These are phyloP conservation scores for Sinohyriopsis cumingii DNA, from an alignment of 2,888 invertebrate species.

Conservation along the genomic window DNA sequence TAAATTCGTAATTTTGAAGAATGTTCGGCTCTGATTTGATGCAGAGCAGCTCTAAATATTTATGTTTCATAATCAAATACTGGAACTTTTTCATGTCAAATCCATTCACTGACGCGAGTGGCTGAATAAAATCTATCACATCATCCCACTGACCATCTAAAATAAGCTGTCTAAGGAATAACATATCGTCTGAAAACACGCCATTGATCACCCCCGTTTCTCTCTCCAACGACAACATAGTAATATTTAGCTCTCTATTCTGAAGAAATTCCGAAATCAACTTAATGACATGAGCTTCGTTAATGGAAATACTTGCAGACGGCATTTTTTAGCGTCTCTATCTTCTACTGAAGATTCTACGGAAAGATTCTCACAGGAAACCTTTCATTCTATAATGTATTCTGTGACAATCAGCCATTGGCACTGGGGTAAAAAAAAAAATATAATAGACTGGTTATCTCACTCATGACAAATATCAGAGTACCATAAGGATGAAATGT, in stretches of 20 bases:
- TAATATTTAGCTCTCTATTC: conserved; percentile 92
- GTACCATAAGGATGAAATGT: too few relatives aligned
- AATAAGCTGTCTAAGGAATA: conserved; percentile 94
- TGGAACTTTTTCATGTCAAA: conserved; percentile 90
- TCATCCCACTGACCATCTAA: conserved; percentile 99
- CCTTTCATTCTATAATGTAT: too few relatives aligned
- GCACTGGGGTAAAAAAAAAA: too few relatives aligned
- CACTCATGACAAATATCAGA: too few relatives aligned
- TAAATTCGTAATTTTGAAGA: conserved; percentile 85
- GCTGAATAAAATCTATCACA: conserved; percentile 95
- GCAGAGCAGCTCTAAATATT: conserved; percentile 93
- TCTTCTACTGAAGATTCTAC: too few relatives aligned
- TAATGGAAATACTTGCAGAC: conserved; percentile 59
- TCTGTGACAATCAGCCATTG: too few relatives aligned
- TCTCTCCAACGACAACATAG: conserved; percentile 88
- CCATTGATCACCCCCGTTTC: conserved; percentile 85
- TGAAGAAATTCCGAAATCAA: conserved; percentile 74
- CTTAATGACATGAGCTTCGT: conserved; percentile 76
- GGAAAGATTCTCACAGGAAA: too few relatives aligned
- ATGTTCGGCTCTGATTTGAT: conserved; percentile 85
- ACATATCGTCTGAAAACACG: conserved; percentile 91
- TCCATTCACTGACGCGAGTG: conserved; percentile 81
- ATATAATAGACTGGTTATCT: too few relatives aligned
- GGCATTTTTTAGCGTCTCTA: conserved; percentile 53
- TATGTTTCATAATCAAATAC: conserved; percentile 90